Evolutionary conservation across 2,797 vertebrate genomes (phyloP), one percentile per base, ranked within the genome.

Genomic region (Hypotaenidia okinawae): DNA sequence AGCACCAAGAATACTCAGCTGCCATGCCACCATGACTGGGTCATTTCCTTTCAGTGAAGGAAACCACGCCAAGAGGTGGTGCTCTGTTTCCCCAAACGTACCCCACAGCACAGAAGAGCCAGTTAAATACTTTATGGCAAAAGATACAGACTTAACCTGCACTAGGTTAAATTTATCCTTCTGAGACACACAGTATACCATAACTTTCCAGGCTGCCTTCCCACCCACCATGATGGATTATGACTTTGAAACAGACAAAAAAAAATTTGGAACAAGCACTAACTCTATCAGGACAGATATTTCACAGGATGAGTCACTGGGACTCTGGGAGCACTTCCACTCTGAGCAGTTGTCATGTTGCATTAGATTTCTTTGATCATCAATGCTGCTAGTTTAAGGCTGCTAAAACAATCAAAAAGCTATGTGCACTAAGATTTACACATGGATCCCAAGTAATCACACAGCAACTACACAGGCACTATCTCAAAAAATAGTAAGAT

Each of bases 1-100:
- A 41, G 63, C 45, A 58, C 22, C 69, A 57, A 57, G 55, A 86
- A 67, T 13, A 70, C 15, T 49, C 35, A 49, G 35, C 8, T 45
- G 64, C 28, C n/a, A 5, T 25, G 14, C 3, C 35, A 45, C 16
- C 17, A 5, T 3, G 28, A 69, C 51, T 1, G 0, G 59, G 25
- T 14, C 30, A 88, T 22, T 68, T 61, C 37, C 49, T 82, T 41
- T 49, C 66, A 33, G 24, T 32, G 57, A 61, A 85, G 32, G 49
- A 86, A 88, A 72, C 27, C 33, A 72, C 3, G 59, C 63, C 66
- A 77, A 72, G 22, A 32, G 33, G 11, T 11, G 13, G 33, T 86
- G 37, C 43, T 62, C 16, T 41, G 7, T 8, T 32, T 27, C 22
- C 28, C 21, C 25, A 52, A 45, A 35, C 4, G 41, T 7, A 41